Conservation (phyloP, 2,888 invertebrate species). For the Halictus quadricinctus region DNA sequence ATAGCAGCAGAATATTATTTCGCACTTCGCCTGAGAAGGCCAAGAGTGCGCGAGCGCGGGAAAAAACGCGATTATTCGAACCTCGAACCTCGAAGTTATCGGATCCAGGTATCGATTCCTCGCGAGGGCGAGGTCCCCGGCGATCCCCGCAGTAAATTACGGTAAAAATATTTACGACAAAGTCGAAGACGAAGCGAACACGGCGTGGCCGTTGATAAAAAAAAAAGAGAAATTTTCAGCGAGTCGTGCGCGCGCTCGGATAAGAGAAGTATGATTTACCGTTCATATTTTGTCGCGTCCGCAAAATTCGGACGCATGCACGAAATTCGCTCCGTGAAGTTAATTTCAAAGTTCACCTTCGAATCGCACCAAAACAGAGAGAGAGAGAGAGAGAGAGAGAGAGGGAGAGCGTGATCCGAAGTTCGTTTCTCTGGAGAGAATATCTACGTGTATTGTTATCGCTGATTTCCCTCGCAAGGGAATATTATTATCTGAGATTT, state of each 20-base stretch:
- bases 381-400: neutral
- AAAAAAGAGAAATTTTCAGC: neutral
- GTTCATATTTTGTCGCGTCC: slow-evolving; percentile 8
- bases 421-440: neutral
- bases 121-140: neutral
- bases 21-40: neutral
- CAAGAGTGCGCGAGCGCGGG: neutral
- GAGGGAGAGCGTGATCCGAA: neutral
- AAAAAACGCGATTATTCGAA: slow-evolving; percentile 1
- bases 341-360: neutral
- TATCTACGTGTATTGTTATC: neutral
- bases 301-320: no score
- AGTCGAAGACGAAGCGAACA: slow-evolving; percentile 8
- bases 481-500: slow-evolving; percentile 10
- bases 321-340: neutral
- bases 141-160: neutral
- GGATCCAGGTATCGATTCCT: neutral
- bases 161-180: neutral
- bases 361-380: neutral
- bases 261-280: slow-evolving; percentile 3
- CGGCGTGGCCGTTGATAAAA: neutral
- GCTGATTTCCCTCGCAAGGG: neutral
- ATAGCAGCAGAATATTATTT: neutral
- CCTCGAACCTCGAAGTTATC: neutral
- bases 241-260: neutral